phyloP scores from a whole-genome alignment of 1,140 invertebrate genomes.

The Euura lappo region DNA sequence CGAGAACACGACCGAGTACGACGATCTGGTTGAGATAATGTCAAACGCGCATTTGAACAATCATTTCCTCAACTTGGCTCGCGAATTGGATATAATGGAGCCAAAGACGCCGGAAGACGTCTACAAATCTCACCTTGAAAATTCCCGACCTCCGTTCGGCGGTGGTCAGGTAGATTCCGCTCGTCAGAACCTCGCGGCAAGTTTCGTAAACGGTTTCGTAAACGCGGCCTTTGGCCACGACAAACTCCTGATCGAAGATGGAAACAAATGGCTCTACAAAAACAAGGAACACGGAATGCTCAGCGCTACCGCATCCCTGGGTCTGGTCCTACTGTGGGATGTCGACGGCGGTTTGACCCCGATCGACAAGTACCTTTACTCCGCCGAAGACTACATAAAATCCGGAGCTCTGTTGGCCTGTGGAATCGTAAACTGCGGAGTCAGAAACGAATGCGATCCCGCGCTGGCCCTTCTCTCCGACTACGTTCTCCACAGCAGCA shows the following conservation, averaged over 20 bases:
- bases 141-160: constrained; percentile 81
- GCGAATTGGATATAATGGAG: constrained; percentile 99
- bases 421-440: constrained; percentile 98
- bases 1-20: constrained; percentile 76
- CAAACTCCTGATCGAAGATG: constrained; percentile 95
- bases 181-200: constrained; percentile 95
- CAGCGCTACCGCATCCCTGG: constrained; percentile 95
- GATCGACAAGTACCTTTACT: constrained; percentile 99
- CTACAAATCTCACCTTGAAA: constrained; percentile 98
- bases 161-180: constrained; percentile 93
- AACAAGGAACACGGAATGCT: constrained; percentile 99
- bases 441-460: constrained; percentile 98
- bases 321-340: constrained; percentile 95
- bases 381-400: constrained; percentile 94
- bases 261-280: constrained; percentile 98
- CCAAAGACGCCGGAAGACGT: constrained; percentile 99
- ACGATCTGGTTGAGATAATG: constrained; percentile 95
- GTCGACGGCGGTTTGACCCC: constrained; percentile 97
- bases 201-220: constrained; percentile 99
- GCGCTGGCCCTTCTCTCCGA: constrained; percentile 95
- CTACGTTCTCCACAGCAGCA: constrained; percentile 90
- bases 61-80: constrained; percentile 93
- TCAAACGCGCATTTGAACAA: constrained; percentile 96
- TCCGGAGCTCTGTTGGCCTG: constrained; percentile 96
- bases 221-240: constrained; percentile 98